A percentile compares a stretch with the other conserved stretches of the same genome.
Evolutionary conservation across 2,113 vertebrate species (phyloP).

Genomic region (Perccottus glenii): DNA sequence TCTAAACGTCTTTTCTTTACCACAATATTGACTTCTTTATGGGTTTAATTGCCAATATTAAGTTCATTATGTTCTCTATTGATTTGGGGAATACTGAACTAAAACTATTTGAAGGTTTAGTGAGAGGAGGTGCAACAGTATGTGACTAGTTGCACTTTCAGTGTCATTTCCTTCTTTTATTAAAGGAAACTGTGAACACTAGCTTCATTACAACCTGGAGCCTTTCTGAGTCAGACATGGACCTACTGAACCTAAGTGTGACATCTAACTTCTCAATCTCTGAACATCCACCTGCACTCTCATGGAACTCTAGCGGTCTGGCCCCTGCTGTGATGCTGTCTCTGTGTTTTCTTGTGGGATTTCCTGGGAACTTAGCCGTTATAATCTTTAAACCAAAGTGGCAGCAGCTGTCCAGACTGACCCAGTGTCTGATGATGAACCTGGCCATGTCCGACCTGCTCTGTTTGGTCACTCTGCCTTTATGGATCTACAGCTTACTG

Average conservation of each 20-base stretch:
- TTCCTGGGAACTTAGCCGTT: slow-evolving; percentile 39
- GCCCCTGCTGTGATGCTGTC: slow-evolving; percentile 3
- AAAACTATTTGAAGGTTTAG: too few species aligned
- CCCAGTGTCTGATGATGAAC: slow-evolving; percentile 36
- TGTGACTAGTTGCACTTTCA: not conserved
- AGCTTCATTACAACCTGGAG: not conserved
- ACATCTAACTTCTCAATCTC: not conserved
- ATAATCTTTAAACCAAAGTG: slow-evolving; percentile 26
- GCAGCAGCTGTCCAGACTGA: slow-evolving; percentile 29
- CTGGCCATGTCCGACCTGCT: slow-evolving; percentile 38
- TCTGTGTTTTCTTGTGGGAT: slow-evolving; percentile 28
- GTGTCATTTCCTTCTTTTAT: not conserved
- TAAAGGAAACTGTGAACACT: too few species aligned
- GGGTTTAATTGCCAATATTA: too few species aligned
- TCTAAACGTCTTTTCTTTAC: too few species aligned
- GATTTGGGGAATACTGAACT: too few species aligned
- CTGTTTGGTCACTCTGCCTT: slow-evolving; percentile 18
- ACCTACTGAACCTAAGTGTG: slow-evolving; percentile 11
- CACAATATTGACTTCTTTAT: too few species aligned
- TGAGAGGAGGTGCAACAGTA: too few species aligned
- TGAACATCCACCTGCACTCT: not conserved
- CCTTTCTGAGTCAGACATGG: not conserved
- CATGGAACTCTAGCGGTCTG: not conserved
- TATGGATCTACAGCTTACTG: slow-evolving; percentile 24
- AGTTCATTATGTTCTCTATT: too few species aligned